Conservation (phyloP, 1,140 invertebrate genomes). For the Neuroterus valhalla region DNA sequence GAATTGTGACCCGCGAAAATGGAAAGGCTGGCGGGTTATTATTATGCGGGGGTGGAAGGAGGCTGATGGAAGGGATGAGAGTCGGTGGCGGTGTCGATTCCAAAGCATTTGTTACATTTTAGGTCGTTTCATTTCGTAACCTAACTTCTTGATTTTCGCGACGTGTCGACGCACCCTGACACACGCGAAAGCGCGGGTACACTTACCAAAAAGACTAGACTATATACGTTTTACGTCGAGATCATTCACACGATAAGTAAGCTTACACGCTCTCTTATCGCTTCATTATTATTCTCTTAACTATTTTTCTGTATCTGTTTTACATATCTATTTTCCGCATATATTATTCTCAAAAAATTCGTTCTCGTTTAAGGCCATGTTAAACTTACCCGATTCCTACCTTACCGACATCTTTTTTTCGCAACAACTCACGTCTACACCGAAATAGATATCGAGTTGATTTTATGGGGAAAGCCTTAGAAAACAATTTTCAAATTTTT, state of each 20-base stretch:
- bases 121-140: conserved; percentile 73
- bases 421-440: too few species aligned
- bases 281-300: too few species aligned
- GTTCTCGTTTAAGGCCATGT: too few species aligned
- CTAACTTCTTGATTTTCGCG: conserved; percentile 68
- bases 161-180: conserved; percentile 52
- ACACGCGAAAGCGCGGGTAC: conserved; percentile 48
- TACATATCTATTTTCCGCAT: too few species aligned
- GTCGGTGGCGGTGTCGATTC: conserved; percentile 56
- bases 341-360: too few species aligned
- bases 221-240: conserved; percentile 41
- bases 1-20: neutral
- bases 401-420: too few species aligned
- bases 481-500: too few species aligned
- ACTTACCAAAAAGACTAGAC: conserved; percentile 39
- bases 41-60: conserved; percentile 15
- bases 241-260: conserved; percentile 49
- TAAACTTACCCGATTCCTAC: too few species aligned
- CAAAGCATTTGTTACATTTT: conserved; percentile 71
- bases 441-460: too few species aligned
- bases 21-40: conserved; percentile 12
- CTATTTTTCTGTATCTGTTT: too few species aligned
- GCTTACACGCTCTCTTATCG: conserved; percentile 20
- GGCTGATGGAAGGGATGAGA: conserved; percentile 33
- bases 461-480: too few species aligned